Evolutionary conservation across 1,140 invertebrate genomes (phyloP), one percentile per base, ranked within the genome.

Genomic region (Tetranychus cinnabarinus): DNA sequence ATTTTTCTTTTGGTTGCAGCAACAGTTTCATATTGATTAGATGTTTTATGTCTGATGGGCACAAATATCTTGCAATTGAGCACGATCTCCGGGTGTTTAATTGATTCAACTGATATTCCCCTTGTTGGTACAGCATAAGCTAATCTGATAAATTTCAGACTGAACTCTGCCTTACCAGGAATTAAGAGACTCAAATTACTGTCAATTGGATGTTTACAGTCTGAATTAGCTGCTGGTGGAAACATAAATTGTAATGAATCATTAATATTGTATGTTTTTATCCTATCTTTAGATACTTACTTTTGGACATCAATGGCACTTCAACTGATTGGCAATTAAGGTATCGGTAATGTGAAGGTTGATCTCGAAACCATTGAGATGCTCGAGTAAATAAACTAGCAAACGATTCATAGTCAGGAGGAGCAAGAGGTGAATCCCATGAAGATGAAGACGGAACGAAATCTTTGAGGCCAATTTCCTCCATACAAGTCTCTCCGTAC

Each of bases 341-440:
- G 39, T 42, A 42, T 6, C 39, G 48, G 15, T 23, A 52, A 15
- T 52, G 15, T 23, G 5, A 6, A 15, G n/a, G 15, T 52, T 52
- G 48, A 23, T 52, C n/a, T 1, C 33, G 48, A 52, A 52, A n/a
- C 48, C 48, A 52, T 52, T 52, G 48, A n/a, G 48, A 52, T 52
- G 48, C 48, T 23, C 48, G 48, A n/a, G 15, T 52, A 6, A 52
- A 33, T 23, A 52, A 6, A 52, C 57, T 62, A 8, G 61, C 35
- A 42, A 62, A 62, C 1, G 56, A 52, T 47, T 62, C 61, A 35
- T 54, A 54, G 42, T 59, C 42, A 34, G 56, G 61, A 5, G 59
- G 58, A 36, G 61, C 61, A 3, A 62, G 3, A 12, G 61, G 61
- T 45, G 61, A 33, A 48, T 62, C 48, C 61, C 61, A 62, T n/a